Conservation (phyloP, 23 tunicate species). For the Styela clava region DNA sequence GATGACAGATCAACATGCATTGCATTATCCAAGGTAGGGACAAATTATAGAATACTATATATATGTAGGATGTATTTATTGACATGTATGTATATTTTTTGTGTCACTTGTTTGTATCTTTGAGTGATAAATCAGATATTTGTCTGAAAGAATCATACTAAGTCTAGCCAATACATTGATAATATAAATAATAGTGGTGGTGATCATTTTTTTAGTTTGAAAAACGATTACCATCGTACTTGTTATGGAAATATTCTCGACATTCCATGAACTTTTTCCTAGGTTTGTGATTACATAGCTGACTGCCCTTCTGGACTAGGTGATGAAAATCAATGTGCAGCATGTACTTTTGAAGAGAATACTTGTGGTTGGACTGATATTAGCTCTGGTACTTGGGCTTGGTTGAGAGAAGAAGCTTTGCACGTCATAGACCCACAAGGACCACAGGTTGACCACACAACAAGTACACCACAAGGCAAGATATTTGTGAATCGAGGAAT, state of each 20-base stretch:
- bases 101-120: not conserved
- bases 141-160: no score
- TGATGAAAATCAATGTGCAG: conserved; percentile 74
- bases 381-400: conserved; percentile 78
- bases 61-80: not conserved
- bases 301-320: conserved; percentile 64
- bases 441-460: conserved; percentile 73
- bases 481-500: not conserved
- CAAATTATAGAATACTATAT: no score
- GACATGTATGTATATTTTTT: not conserved
- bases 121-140: no score
- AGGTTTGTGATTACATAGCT: conserved; percentile 68
- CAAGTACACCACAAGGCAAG: conserved; percentile 45
- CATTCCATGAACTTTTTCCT: no score
- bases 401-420: conserved; percentile 63
- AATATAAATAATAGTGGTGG: no score
- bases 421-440: conserved; percentile 47
- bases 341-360: conserved; percentile 68
- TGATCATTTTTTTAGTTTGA: no score
- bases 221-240: no score
- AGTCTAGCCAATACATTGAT: no score
- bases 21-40: conserved; percentile 34
- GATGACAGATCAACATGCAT: conserved; percentile 57
- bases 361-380: conserved; percentile 92
- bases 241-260: no score